Evolutionary conservation across 2,113 vertebrate genomes (phyloP).

Genomic region (Pseudopipra pipra): DNA sequence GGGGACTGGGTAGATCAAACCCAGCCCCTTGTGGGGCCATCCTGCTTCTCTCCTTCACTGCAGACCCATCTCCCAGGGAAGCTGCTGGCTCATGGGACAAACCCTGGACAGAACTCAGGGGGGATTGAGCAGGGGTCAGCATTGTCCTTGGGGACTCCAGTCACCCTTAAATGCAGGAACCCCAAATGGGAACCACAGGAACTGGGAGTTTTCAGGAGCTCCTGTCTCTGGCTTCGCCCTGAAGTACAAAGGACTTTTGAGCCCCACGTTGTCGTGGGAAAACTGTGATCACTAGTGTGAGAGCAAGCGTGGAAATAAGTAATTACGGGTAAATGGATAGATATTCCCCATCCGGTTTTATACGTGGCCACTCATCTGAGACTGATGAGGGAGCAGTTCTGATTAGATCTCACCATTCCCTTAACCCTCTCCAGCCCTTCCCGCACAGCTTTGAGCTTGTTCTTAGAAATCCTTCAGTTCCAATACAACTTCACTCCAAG

Average conservation of each 20-base stretch:
- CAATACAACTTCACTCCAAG: neutral
- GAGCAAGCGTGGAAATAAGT: neutral
- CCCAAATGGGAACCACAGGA: accelerated
- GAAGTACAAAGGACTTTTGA: neutral
- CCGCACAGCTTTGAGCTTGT: neutral
- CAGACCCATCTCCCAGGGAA: neutral
- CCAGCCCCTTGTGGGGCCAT: neutral
- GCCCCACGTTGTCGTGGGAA: accelerated
- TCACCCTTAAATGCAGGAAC: neutral
- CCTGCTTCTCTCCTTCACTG: neutral
- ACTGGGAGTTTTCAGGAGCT: neutral
- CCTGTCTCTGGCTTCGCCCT: neutral
- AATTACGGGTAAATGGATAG: conserved; percentile 13
- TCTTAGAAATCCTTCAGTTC: neutral
- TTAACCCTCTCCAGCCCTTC: conserved; percentile 27
- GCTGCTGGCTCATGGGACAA: neutral
- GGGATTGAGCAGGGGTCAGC: neutral
- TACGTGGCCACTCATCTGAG: conserved; percentile 44
- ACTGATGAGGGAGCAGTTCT: conserved; percentile 49
- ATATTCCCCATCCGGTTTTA: conserved; percentile 15
- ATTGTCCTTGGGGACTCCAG: neutral
- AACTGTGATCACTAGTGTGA: neutral
- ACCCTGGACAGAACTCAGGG: accelerated
- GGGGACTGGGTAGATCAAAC: neutral
- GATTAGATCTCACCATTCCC: conserved; percentile 3